Conservation (phyloP, 64 coral and sea anemone genomes). For the Astreopora myriophthalma region DNA sequence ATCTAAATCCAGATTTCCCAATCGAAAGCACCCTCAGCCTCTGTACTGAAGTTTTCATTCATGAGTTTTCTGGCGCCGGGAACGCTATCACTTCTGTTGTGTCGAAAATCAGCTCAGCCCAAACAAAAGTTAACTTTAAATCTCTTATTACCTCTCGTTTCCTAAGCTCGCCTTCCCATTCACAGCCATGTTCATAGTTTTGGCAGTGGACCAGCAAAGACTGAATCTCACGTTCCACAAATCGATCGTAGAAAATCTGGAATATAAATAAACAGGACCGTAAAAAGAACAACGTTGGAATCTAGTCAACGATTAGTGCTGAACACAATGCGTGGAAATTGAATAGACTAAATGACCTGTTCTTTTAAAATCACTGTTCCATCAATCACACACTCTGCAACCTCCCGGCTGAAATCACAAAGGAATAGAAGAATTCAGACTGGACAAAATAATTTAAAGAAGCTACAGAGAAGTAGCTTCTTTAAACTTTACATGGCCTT, state of each 20-base stretch:
- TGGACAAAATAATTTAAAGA: not conserved
- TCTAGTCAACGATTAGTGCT: too few species aligned
- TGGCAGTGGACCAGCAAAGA: conserved; percentile 27
- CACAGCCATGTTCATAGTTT: conserved; percentile 31
- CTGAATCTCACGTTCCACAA: conserved; percentile 49
- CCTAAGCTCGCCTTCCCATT: conserved; percentile 41
- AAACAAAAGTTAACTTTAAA: too few species aligned
- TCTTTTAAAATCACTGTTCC: not conserved
- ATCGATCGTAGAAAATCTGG: conserved; percentile 49
- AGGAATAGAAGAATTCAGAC: not conserved
- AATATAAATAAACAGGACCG: not conserved
- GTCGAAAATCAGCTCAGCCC: too few species aligned
- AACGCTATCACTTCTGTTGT: too few species aligned
- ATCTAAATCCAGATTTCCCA: too few species aligned
- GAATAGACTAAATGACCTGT: not conserved
- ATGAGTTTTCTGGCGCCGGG: too few species aligned
- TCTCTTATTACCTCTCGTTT: conserved; percentile 24
- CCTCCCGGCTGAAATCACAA: not conserved
- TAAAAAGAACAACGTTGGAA: too few species aligned
- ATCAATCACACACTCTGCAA: conserved; percentile 14
- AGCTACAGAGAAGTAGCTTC: too few species aligned
- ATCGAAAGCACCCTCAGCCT: too few species aligned
- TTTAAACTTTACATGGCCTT: not conserved
- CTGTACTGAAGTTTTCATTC: too few species aligned
- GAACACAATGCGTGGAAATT: not conserved